These are phyloP conservation scores for Ctenodactylus gundi DNA, from an alignment of 2,113 vertebrate genomes.

Conservation along the genomic window DNA sequence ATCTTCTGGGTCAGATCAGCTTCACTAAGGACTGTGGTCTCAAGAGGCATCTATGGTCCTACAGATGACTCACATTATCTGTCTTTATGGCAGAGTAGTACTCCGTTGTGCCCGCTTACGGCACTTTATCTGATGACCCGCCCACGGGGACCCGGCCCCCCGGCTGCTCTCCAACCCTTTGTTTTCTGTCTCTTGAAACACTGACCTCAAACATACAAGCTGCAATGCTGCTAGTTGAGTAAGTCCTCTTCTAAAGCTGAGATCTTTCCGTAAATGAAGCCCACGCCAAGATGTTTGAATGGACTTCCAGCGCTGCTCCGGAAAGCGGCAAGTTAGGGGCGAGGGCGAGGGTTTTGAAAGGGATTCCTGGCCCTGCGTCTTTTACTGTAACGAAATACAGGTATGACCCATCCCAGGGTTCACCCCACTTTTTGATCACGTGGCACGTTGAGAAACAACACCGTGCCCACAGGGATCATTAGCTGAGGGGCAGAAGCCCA, in stretches of 20 bases:
- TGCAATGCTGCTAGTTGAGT: not conserved
- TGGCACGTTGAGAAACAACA: not conserved
- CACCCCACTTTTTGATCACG: too few species aligned
- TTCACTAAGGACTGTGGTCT: too few species aligned
- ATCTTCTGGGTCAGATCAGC: too few species aligned
- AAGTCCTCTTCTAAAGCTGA: not conserved
- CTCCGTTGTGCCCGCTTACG: too few species aligned
- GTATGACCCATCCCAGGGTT: too few species aligned
- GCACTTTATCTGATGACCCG: too few species aligned
- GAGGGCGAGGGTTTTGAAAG: not conserved
- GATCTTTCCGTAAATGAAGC: not conserved
- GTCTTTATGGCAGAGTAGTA: too few species aligned
- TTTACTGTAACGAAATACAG: not conserved
- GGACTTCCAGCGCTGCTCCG: not conserved
- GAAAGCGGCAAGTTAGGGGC: not conserved
- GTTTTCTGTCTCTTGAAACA: not conserved
- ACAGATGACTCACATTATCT: too few species aligned
- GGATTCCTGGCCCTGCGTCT: not conserved
- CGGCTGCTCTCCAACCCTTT: not conserved
- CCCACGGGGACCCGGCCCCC: too few species aligned
- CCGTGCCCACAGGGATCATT: not conserved
- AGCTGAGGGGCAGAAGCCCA: not conserved
- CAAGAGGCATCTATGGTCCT: too few species aligned
- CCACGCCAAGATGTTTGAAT: not conserved
- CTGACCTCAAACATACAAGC: not conserved